Base-by-base conservation (phyloP, 1,140 invertebrate genomes). In the Cyphomyrmex costatus region DNA sequence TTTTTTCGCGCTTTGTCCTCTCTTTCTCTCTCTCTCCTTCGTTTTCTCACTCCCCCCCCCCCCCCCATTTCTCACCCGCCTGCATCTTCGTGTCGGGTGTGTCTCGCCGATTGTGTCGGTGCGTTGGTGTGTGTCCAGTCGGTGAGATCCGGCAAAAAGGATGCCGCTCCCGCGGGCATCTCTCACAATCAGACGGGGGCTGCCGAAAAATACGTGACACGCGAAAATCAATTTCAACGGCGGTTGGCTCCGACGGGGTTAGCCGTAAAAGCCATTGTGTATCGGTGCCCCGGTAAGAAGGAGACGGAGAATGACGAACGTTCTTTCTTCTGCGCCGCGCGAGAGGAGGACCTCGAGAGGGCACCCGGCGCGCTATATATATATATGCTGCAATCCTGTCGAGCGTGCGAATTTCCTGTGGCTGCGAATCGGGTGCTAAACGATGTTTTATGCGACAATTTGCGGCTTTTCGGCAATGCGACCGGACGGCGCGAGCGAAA, bases 171-270 rank as follows among this genome's bases (percentile, higher is more conserved):
- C 83, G 77, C 77, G 70, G 86, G 80, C 76, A 76, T 82, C 88
- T 85, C 87, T 89, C 88, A 87, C 88, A 89, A 89, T 89, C 87
- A 80, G 80, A 70, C 74, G 86, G 65, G 65, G 46, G 60, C 56
- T 71, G 86, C 85, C 88, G 88, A 93, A 93, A 90, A 93, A 92
- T 88, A 90, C 92, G 89, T 90, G 92, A 92, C 91, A 89, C 90
- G 88, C 91, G 90, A 93, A 93, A 93, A 93, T 93, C 93, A 93
- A 93, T 93, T 93, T 93, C 89, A 88, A 89, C 88, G 89, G 76
- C 82, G 89, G 88, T 90, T 90, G 68, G 82, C 86, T 53, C 24
- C 42, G 56, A 85, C 88, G 86, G 77, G 51, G 70, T 53, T 58
- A 76, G 83, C 77, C 82, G 66, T 85, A 56, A 89, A 92, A 89